Evolutionary conservation across 2,113 vertebrate species (phyloP).

Genomic region (Plectropomus leopardus): DNA sequence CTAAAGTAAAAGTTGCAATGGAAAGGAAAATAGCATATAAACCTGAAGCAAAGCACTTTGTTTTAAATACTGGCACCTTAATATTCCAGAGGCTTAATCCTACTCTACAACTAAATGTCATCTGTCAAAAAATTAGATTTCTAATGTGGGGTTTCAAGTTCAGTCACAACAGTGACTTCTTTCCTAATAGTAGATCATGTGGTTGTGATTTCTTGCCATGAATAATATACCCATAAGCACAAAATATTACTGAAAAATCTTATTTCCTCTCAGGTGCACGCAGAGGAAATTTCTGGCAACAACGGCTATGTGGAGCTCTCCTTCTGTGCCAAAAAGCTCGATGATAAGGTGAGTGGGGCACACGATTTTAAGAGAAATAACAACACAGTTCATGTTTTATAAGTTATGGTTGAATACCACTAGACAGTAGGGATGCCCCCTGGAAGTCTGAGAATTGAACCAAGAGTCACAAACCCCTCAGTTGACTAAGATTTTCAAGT

Average conservation of each 20-base stretch:
- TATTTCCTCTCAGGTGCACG: constrained; percentile 87
- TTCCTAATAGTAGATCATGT: not conserved
- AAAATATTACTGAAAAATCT: constrained; percentile 14
- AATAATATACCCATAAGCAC: not conserved
- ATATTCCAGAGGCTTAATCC: constrained; percentile 10
- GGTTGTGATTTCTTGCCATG: constrained; percentile 13
- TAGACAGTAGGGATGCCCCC: too few species aligned
- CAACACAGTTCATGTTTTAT: constrained; percentile 34
- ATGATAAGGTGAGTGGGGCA: constrained; percentile 91
- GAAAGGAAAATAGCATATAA: not conserved
- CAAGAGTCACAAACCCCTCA: too few species aligned
- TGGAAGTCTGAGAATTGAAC: too few species aligned
- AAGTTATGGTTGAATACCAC: constrained; percentile 5
- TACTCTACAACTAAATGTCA: not conserved
- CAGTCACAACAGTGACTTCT: not conserved
- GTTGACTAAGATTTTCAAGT: too few species aligned
- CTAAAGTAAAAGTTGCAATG: not conserved
- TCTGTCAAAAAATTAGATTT: not conserved
- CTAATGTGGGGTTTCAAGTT: not conserved
- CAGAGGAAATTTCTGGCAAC: constrained; percentile 96
- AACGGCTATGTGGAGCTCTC: constrained; percentile 93
- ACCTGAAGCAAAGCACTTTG: too few species aligned
- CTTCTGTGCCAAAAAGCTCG: constrained; percentile 93
- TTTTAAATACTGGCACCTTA: constrained; percentile 17
- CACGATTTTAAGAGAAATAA: constrained; percentile 15